These are phyloP conservation scores for Scrobipalpa costella DNA, from an alignment of 2,888 invertebrate species.

Conservation along the genomic window DNA sequence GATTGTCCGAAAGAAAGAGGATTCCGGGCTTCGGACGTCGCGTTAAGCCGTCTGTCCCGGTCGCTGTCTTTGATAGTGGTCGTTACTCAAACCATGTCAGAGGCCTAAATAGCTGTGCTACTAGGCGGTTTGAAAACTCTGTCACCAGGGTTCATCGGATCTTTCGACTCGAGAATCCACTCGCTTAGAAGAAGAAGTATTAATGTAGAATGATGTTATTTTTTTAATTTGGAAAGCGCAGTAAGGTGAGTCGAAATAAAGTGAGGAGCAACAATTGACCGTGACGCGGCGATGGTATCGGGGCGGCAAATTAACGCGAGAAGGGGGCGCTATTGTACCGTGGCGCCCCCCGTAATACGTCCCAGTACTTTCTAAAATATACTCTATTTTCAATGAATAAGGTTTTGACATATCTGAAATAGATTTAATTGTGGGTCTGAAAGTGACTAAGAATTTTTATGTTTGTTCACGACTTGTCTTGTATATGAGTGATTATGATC, in stretches of 20 bases:
- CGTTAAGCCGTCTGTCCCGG: too few relatives aligned
- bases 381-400: conserved; percentile 5
- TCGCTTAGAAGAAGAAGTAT: too few relatives aligned
- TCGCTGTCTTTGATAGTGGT: too few relatives aligned
- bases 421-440: not conserved
- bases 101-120: too few relatives aligned
- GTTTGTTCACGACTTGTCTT: not conserved
- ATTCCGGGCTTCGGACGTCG: too few relatives aligned
- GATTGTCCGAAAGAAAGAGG: too few relatives aligned
- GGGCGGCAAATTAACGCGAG: conserved; percentile 46
- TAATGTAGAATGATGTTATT: not conserved
- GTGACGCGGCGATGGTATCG: conserved; percentile 48
- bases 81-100: too few relatives aligned
- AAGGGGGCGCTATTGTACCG: conserved; percentile 36
- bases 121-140: too few relatives aligned
- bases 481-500: conserved; percentile 1
- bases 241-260: conserved; percentile 12
- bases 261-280: conserved; percentile 37
- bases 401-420: not conserved
- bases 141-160: too few relatives aligned
- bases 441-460: not conserved
- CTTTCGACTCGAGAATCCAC: too few relatives aligned
- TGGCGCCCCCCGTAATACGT: conserved; percentile 40
- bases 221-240: not conserved
- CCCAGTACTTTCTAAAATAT: not conserved